Evolutionary conservation across 92 coral and sea anemone genomes (phyloP).

Genomic region (Metridium senile): DNA sequence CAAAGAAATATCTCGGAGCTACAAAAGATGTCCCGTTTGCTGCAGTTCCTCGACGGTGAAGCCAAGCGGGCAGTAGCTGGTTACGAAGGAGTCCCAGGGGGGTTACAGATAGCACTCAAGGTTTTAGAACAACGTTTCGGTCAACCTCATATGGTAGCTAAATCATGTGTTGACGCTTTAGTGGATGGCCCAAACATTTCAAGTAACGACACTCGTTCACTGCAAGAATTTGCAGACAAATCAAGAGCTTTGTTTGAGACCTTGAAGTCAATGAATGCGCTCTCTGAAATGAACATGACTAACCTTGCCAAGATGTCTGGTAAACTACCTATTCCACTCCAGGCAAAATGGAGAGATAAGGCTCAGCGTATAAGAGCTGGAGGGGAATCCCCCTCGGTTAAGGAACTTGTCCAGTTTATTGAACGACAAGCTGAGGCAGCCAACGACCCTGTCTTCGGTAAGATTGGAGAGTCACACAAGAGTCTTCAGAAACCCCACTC

Average conservation of each 20-base stretch:
- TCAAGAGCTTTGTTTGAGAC: constrained; percentile 52
- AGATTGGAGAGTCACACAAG: constrained; percentile 24
- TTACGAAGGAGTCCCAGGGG: constrained; percentile 55
- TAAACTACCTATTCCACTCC: constrained; percentile 44
- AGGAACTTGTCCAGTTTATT: too few species aligned
- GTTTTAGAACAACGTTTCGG: constrained; percentile 49
- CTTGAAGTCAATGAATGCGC: constrained; percentile 55
- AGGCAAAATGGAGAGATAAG: constrained; percentile 53
- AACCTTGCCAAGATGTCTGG: constrained; percentile 53
- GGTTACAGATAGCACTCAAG: constrained; percentile 44
- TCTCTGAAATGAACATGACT: constrained; percentile 65
- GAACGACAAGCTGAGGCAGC: constrained; percentile 46
- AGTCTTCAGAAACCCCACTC: neutral
- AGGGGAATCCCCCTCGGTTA: constrained; percentile 26
- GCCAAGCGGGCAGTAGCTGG: constrained; percentile 53
- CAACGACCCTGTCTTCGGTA: constrained; percentile 40
- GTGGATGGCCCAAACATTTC: constrained; percentile 49
- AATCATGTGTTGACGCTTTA: constrained; percentile 30
- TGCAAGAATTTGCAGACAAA: constrained; percentile 45
- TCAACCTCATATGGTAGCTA: constrained; percentile 44
- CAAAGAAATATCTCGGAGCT: constrained; percentile 61
- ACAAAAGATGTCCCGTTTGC: constrained; percentile 53
- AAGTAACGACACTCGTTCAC: constrained; percentile 40
- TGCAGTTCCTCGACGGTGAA: constrained; percentile 51
- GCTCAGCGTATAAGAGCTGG: constrained; percentile 42